Conservation (phyloP, 23 tunicate species). For the Clavelina lepadiformis region DNA sequence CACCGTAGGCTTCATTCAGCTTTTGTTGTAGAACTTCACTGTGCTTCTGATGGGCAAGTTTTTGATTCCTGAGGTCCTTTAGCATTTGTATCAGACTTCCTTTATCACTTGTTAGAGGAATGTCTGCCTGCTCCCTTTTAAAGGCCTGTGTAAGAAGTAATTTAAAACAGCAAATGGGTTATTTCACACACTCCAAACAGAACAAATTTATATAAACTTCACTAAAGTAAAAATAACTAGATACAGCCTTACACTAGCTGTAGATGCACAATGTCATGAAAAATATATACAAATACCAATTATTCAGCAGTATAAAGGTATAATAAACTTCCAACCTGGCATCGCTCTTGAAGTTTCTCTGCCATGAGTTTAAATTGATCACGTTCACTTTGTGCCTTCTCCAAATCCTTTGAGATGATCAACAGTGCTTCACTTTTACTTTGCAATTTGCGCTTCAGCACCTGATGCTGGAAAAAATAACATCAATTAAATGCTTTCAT, state of each 20-base stretch:
- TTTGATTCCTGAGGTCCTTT: conserved; percentile 53
- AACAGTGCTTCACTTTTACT: conserved; percentile 90
- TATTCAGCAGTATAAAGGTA: no score
- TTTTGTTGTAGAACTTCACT: conserved; percentile 73
- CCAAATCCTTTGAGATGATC: conserved; percentile 70
- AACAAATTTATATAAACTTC: no score
- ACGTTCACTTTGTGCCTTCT: conserved; percentile 60
- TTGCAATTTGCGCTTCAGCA: conserved; percentile 68
- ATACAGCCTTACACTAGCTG: no score
- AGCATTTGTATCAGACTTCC: conserved; percentile 57
- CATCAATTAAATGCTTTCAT: no score
- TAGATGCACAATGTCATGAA: no score
- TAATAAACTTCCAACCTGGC: conserved; percentile 35
- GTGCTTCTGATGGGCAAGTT: conserved; percentile 56
- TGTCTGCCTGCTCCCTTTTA: conserved; percentile 75
- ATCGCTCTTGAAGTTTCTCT: conserved; percentile 69
- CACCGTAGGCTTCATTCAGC: conserved; percentile 79
- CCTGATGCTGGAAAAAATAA: conserved; percentile 68
- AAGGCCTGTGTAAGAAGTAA: conserved; percentile 58
- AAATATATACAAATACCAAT: no score
- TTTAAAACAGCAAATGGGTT: no score
- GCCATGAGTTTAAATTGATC: conserved; percentile 93
- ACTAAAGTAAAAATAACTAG: no score
- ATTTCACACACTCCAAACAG: no score
- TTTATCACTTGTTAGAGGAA: conserved; percentile 52